phyloP scores from a whole-genome alignment of 2,888 invertebrate genomes.

The Petrolisthes cinctipes region DNA sequence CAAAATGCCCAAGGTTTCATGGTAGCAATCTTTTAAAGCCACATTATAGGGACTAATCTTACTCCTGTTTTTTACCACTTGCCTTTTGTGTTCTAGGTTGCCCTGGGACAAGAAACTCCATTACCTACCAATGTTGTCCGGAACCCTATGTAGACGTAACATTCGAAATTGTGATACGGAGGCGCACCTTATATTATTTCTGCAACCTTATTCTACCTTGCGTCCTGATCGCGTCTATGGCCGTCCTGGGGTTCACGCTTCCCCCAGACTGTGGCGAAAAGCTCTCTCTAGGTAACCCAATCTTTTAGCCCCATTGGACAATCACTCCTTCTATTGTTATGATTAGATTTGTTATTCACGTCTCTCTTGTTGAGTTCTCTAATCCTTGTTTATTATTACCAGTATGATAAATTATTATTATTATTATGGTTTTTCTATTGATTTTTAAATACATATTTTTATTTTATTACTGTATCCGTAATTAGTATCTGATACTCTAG shows the following conservation, averaged over 20 bases:
- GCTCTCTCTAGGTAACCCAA: constrained; percentile 74
- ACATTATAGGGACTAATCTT: constrained; percentile 26
- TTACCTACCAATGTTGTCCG: constrained; percentile 97
- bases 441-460: constrained; percentile 26
- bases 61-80: constrained; percentile 38
- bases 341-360: constrained; percentile 36
- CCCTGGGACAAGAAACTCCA: constrained; percentile 92
- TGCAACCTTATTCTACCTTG: constrained; percentile 76
- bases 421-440: constrained; percentile 28
- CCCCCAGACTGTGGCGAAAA: constrained; percentile 77
- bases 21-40: constrained; percentile 6
- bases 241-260: constrained; percentile 74
- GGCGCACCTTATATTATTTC: constrained; percentile 74
- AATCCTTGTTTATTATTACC: constrained; percentile 29
- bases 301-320: constrained; percentile 39
- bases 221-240: constrained; percentile 75
- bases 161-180: constrained; percentile 73
- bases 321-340: constrained; percentile 45
- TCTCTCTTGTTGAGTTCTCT: constrained; percentile 27
- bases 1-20: constrained; percentile 31
- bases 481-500: constrained; percentile 58
- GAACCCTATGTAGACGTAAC: constrained; percentile 79
- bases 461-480: constrained; percentile 42
- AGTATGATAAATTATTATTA: constrained; percentile 27
- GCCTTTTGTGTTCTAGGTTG: constrained; percentile 77